Evolutionary conservation across 2,113 vertebrate genomes (phyloP).

Genomic region (Oryzias melastigma): DNA sequence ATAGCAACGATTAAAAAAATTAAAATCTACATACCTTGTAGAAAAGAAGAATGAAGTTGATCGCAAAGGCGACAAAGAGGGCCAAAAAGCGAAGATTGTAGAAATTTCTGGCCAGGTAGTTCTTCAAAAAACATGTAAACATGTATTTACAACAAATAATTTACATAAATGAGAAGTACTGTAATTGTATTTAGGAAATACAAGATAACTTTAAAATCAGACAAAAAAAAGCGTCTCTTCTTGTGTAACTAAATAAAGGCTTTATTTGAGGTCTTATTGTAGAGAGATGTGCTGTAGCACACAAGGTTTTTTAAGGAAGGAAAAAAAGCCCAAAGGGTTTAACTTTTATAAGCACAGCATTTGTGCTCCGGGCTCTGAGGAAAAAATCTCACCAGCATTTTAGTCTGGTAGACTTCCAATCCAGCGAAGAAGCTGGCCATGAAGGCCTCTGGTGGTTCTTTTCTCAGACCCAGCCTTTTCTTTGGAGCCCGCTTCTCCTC

Average conservation of each 20-base stretch:
- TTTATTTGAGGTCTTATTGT: no score
- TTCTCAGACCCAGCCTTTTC: constrained; percentile 81
- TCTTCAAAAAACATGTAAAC: constrained; percentile 70
- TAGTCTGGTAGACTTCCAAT: constrained; percentile 94
- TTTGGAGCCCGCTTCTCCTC: constrained; percentile 82
- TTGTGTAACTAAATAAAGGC: no score
- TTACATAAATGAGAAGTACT: no score
- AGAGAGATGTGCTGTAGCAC: no score
- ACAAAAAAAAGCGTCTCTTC: no score
- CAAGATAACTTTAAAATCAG: no score
- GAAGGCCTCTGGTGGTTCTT: constrained; percentile 86
- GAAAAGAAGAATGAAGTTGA: constrained; percentile 99
- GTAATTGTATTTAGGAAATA: no score
- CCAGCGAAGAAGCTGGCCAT: constrained; percentile 93
- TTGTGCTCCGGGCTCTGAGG: not conserved
- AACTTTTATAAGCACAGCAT: not conserved
- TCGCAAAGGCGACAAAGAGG: constrained; percentile 96
- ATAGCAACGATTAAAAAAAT: not conserved
- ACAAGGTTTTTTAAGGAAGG: no score
- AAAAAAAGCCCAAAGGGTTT: not conserved
- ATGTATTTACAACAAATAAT: no score
- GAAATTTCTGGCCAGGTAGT: constrained; percentile 97
- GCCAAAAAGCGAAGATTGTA: constrained; percentile 97
- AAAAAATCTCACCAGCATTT: constrained; percentile 83
- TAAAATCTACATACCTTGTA: constrained; percentile 86